A percentile compares a stretch with the other conserved stretches of the same genome.
phyloP scores from a whole-genome alignment of 2,888 invertebrate species.

The Oligia strigilis region DNA sequence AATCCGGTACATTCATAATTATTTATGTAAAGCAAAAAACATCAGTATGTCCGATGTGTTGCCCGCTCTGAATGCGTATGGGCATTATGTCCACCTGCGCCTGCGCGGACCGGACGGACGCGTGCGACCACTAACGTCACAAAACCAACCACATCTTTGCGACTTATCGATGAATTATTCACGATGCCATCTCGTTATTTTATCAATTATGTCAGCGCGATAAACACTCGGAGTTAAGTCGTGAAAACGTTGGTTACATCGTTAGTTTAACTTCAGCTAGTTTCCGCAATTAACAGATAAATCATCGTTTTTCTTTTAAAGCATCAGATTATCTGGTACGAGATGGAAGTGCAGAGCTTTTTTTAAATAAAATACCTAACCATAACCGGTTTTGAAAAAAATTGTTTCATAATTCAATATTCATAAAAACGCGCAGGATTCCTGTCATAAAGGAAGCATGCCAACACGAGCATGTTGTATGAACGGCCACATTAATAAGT shows the following conservation, averaged over 20 bases:
- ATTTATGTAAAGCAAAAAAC: conserved; percentile 69
- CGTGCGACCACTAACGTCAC: conserved; percentile 72
- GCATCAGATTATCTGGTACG: conserved; percentile 14
- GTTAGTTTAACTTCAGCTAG: conserved; percentile 12
- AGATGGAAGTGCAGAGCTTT: conserved; percentile 3
- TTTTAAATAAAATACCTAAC: conserved; percentile 10
- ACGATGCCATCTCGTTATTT: conserved; percentile 66
- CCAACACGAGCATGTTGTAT: conserved; percentile 59
- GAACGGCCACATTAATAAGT: conserved; percentile 70
- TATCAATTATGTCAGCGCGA: conserved; percentile 64
- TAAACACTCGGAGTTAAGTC: conserved; percentile 45
- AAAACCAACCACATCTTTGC: conserved; percentile 65
- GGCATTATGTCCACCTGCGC: conserved; percentile 67
- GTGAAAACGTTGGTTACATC: conserved; percentile 37
- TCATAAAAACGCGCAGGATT: conserved; percentile 56
- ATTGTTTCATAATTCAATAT: conserved; percentile 48
- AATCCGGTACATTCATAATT: conserved; percentile 66
- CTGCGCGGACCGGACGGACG: conserved; percentile 70
- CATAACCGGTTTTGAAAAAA: conserved; percentile 53
- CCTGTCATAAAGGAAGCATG: conserved; percentile 64
- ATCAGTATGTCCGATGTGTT: conserved; percentile 63
- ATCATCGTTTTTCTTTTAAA: conserved; percentile 33
- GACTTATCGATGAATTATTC: conserved; percentile 71
- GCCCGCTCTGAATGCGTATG: conserved; percentile 69
- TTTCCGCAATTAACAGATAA: conserved; percentile 27